Evolutionary conservation across 2,888 invertebrate genomes (phyloP), one percentile per base, ranked within the genome.

Genomic region (Pherbina coryleti): DNA sequence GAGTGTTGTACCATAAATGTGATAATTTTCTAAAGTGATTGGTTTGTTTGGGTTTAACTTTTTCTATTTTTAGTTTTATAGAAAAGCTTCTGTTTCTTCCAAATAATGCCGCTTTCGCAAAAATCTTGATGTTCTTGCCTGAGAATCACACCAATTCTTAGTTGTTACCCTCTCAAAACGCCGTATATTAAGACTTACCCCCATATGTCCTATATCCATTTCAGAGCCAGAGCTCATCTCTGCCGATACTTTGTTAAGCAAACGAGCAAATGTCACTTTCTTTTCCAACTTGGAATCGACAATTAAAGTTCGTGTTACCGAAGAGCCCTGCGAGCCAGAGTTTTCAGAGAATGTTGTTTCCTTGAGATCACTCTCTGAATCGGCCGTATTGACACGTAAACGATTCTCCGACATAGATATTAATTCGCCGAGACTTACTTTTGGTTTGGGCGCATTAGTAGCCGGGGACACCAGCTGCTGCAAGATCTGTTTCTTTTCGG

Each of bases 171-270:
- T 44, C 51, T 53, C 51, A 31, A 62, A 7, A n/a, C 44, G 57
- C 17, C 17, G 17, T n/a, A 70, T 7, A 1, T 3, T 31, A 19
- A 17, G 34, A 79, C 80, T 81, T 78, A 82, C 81, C 80, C 69
- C 77, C 79, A 80, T 78, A 49, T 73, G 78, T 57, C 79, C 80
- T 28, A 91, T 91, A 86, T 93, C 93, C 78, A 93, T 91, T 79
- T 94, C 94, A 0, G 94, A 94, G 76, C 94, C 93, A 0, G 94
- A 93, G 84, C 93, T 94, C 93, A 95, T 94, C 90, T 95, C 95
- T 9, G 94, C 93, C 14, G 94, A 94, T 5, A 95, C 94, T 89
- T 93, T 94, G 85, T 93, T 94, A 28, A 95, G 88, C 71, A 95
- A 88, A 80, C 94, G 91, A 0, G 95, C 95, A 85, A 95, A 95